These are phyloP conservation scores for Sinocyclocheilus rhinocerous DNA, from an alignment of 2,113 vertebrate species.

Conservation along the genomic window DNA sequence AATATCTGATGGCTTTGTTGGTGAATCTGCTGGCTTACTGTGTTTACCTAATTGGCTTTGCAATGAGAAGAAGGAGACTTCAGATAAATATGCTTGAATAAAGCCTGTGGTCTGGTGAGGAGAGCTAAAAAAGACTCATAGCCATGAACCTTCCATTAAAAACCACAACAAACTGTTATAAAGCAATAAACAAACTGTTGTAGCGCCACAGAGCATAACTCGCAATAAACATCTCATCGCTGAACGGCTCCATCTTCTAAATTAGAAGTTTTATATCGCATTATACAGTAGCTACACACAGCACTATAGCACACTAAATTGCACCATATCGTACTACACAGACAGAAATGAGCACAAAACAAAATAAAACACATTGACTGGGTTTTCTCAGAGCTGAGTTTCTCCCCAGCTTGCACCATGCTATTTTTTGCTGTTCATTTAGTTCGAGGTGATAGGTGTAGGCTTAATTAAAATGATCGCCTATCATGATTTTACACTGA, in stretches of 20 bases:
- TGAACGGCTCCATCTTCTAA: neutral
- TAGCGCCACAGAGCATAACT: neutral
- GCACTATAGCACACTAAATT: neutral
- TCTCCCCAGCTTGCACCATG: neutral
- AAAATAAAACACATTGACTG: neutral
- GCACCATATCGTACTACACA: neutral
- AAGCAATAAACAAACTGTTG: constrained; percentile 3
- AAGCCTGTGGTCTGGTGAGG: neutral
- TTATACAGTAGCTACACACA: neutral
- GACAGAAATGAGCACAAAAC: neutral
- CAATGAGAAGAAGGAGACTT: neutral
- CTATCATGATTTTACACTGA: neutral
- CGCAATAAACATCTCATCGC: neutral
- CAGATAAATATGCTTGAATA: constrained; percentile 4
- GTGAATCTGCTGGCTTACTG: neutral
- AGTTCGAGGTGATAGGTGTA: neutral
- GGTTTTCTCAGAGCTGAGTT: neutral
- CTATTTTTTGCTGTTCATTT: neutral
- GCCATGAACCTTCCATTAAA: constrained; percentile 8
- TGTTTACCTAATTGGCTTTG: neutral
- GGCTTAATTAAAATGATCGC: neutral
- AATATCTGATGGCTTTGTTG: neutral
- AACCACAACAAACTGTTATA: neutral
- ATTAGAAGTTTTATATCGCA: neutral
- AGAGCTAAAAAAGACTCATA: neutral